Evolutionary conservation across 2,888 invertebrate genomes (phyloP).

Genomic region (Hetaerina titia): DNA sequence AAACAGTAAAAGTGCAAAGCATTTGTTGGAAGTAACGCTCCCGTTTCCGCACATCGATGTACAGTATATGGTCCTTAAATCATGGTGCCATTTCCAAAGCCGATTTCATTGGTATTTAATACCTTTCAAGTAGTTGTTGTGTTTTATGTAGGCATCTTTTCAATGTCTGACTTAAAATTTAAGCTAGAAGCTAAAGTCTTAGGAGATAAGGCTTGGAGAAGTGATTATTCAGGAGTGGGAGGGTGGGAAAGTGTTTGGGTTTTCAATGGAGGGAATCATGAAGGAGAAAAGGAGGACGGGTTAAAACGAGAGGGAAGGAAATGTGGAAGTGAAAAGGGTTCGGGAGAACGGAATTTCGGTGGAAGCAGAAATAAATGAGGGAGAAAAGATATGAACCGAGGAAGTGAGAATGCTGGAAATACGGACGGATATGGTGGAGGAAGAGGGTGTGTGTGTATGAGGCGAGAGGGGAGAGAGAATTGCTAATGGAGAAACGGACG

Average conservation of each 20-base stretch:
- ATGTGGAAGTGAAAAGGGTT: neutral
- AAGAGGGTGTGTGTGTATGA: neutral
- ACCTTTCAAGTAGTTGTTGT: neutral
- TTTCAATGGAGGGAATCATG: neutral
- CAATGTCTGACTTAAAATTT: slow-evolving; percentile 24
- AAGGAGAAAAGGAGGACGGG: neutral
- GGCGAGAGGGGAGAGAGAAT: neutral
- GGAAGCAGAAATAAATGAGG: neutral
- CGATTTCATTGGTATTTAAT: neutral
- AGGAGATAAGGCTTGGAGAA: slow-evolving; percentile 13
- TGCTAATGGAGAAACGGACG: neutral
- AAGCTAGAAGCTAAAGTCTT: neutral
- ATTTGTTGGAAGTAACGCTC: neutral
- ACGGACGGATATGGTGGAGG: neutral
- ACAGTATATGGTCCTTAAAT: neutral
- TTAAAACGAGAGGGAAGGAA: neutral
- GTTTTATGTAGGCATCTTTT: slow-evolving; percentile 5
- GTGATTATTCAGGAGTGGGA: slow-evolving; percentile 21
- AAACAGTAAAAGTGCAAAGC: neutral
- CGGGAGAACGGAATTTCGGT: neutral
- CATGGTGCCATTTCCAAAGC: neutral
- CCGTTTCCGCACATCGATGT: neutral
- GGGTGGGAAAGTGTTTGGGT: neutral
- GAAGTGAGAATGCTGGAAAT: neutral
- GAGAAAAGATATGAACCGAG: neutral